Conservation (phyloP, 2,888 invertebrate species). For the Bursaphelenchus okinawaensis region DNA sequence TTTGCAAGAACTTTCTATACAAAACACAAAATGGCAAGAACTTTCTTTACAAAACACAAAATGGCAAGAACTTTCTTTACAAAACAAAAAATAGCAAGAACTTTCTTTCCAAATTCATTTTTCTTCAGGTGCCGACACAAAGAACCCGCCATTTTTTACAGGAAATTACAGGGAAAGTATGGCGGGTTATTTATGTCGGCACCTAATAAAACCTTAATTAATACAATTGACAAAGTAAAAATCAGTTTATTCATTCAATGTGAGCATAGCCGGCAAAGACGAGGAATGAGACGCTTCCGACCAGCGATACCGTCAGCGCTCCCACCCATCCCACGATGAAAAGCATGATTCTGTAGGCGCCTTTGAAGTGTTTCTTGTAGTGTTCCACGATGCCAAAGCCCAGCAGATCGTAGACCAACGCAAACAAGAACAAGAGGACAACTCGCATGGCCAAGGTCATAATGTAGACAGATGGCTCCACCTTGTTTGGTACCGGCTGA, state of each 20-base stretch:
- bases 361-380: background rate
- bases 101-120: too few species aligned
- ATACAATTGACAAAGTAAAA: too few species aligned
- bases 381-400: background rate
- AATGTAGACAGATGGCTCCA: background rate
- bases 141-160: too few species aligned
- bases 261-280: background rate
- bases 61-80: too few species aligned
- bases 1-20: too few species aligned
- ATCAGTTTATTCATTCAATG: background rate
- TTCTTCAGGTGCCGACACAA: too few species aligned
- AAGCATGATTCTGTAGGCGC: background rate
- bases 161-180: too few species aligned
- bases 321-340: background rate
- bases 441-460: background rate
- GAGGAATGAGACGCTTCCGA: background rate
- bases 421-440: background rate
- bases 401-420: background rate
- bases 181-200: too few species aligned
- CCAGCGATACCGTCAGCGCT: background rate
- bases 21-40: too few species aligned
- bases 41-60: too few species aligned
- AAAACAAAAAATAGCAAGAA: too few species aligned
- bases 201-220: too few species aligned
- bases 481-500: background rate